Base-by-base conservation (phyloP, 2,113 vertebrate genomes). In the Vidua chalybeata region DNA sequence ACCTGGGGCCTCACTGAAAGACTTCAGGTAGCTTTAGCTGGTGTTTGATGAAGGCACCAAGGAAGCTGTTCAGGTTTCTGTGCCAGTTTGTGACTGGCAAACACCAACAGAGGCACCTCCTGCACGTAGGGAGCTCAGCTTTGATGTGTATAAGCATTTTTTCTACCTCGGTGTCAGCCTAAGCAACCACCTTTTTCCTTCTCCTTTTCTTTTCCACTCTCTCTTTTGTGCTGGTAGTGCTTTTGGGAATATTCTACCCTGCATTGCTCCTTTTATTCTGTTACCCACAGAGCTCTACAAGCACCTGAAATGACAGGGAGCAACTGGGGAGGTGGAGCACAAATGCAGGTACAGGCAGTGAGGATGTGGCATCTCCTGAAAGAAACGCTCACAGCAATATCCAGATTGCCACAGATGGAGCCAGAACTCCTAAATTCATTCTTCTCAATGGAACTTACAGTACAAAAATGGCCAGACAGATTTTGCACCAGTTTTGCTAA, bases 401-500 rank as follows among this genome's bases (percentile, higher is more conserved):
- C 80, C 75, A 79, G 33, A 73, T 48, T 76, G 72, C 41, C 55
- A 84, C 26, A 80, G 59, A 83, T 9, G 3, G 33, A 88, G 79
- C 81, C 68, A 92, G 63, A 78, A 55, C 61, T 86, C 56, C 71
- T 66, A 33, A 48, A 74, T 71, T 63, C 30, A 63, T 93, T 71
- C 68, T 86, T 71, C 56, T 45, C 63, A 33, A 43, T 62, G 75
- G 78, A 69, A 93, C 67, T 74, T 77, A 69, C 21, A 31, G 33
- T 48, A 59, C 72, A 59, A 83, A 95, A 93, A 66, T 62, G 76
- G 27, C 92, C 64, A 83, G 72, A 78, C 79, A 90, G 79, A 78
- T 72, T 94, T 92, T 90, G 73, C 75, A 85, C 48, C 64, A 78
- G 33, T 86, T 94, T 91, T 67, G 69, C 86, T 76, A 85, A 83